These are phyloP conservation scores for Etheostoma spectabile DNA, from an alignment of 2,113 vertebrate species.

Conservation along the genomic window DNA sequence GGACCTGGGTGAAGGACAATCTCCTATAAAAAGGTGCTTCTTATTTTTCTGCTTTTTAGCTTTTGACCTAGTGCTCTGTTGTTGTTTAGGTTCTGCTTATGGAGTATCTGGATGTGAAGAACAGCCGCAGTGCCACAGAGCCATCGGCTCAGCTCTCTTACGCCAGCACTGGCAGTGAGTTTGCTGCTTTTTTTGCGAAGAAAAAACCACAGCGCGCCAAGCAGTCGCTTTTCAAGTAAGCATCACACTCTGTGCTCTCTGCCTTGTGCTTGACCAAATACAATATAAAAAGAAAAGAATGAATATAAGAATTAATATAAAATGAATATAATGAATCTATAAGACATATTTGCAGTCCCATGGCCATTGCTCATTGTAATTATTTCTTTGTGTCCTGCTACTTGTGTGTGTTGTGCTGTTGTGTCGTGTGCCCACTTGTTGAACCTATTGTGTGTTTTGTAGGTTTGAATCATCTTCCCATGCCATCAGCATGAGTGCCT, in stretches of 20 bases:
- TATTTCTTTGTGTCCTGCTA: neutral
- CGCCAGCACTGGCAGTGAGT: slow-evolving; percentile 94
- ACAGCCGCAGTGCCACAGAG: slow-evolving; percentile 92
- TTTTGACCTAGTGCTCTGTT: slow-evolving; percentile 21
- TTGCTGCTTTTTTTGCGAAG: slow-evolving; percentile 96
- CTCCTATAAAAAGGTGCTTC: neutral
- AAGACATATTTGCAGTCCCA: neutral
- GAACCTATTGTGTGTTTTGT: slow-evolving; percentile 38
- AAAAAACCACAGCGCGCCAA: slow-evolving; percentile 95
- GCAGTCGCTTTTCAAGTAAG: slow-evolving; percentile 97
- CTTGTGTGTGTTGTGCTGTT: neutral
- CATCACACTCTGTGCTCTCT: neutral
- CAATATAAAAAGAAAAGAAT: neutral
- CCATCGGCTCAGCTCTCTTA: slow-evolving; percentile 94
- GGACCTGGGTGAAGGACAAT: neutral
- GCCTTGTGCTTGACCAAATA: neutral
- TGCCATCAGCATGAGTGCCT: slow-evolving; percentile 99
- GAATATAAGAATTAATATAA: neutral
- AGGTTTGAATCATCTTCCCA: slow-evolving; percentile 97
- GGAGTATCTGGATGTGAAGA: slow-evolving; percentile 99
- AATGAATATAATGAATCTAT: neutral
- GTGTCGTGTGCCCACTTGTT: slow-evolving; percentile 5
- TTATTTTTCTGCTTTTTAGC: neutral
- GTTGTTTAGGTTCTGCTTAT: slow-evolving; percentile 92
- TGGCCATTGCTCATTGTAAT: neutral